Evolutionary conservation across 2,888 invertebrate species (phyloP), one percentile per base, ranked within the genome.

Genomic region (Hofmannophila pseudospretella): DNA sequence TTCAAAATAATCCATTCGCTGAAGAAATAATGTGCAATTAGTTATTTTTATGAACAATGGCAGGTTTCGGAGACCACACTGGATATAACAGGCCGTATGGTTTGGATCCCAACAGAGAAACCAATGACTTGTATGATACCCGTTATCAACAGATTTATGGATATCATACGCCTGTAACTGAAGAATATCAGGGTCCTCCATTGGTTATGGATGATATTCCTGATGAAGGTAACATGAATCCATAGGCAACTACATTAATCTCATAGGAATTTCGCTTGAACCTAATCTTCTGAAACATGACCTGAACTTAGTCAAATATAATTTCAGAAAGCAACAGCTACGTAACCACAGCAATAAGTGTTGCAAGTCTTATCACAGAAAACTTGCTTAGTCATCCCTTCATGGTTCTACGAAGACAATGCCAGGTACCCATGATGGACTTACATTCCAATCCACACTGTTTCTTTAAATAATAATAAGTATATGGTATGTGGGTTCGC

Each of bases 361-460:
- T 95, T 55, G 93, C 93, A 38, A 96, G 96, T 74, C 88, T 97
- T 39, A 91, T 97, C 32, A 94, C 96, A 34, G 96, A 95, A 81
- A 96, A 96, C 80, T 84, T 98, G 33, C 84, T 98, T 36, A 95
- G 96, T 59, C 98, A 98, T 88, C 98, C 98, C 8, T 97, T 97
- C 70, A 90, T 97, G 59, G 97, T 98, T 0, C 73, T 98, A 36
- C 88, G 97, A 50, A 89, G 98, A 60, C 98, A 98, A 79, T 98
- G 98, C 69, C 98, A 98, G 90, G 96, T 96, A n/a, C n/a, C n/a
- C n/a, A n/a, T n/a, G n/a, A n/a, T n/a, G n/a, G n/a, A n/a, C n/a
- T n/a, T n/a, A n/a, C n/a, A n/a, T n/a, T n/a, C n/a, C n/a, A n/a
- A n/a, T n/a, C n/a, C n/a, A n/a, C n/a, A n/a, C n/a, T n/a, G n/a